A percentile compares a stretch with the other conserved stretches of the same genome.
Evolutionary conservation across 2,113 vertebrate genomes (phyloP).

Genomic region (Gulo gulo): DNA sequence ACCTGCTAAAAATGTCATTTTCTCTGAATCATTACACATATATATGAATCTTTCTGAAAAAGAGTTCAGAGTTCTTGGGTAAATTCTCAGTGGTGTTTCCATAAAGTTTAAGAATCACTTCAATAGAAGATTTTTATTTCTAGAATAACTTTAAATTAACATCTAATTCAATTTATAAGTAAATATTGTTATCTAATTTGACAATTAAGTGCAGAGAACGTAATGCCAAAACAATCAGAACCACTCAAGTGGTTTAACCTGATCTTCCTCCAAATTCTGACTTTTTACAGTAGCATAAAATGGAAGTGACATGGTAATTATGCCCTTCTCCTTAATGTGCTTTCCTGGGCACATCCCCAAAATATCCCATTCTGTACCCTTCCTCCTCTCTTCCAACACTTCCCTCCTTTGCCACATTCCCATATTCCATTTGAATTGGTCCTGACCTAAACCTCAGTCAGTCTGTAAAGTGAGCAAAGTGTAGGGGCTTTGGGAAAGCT

Average conservation of each 20-base stretch:
- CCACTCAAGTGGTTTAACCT: background rate
- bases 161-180: background rate
- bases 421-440: background rate
- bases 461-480: background rate
- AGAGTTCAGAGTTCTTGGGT: background rate
- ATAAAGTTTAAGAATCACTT: slow-evolving; percentile 14
- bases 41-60: background rate
- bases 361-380: background rate
- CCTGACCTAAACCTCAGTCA: background rate
- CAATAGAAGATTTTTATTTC: background rate
- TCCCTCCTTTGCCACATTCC: background rate
- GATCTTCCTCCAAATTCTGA: background rate
- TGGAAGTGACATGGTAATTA: background rate
- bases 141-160: slow-evolving; percentile 34
- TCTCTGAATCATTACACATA: background rate
- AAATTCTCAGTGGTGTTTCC: background rate
- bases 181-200: background rate
- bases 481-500: background rate
- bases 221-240: background rate
- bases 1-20: background rate
- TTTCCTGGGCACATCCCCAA: background rate
- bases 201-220: background rate
- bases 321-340: background rate
- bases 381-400: background rate
- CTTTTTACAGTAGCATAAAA: background rate